These are phyloP conservation scores for Tokudaia tokunoshimensis DNA, from an alignment of 2,797 vertebrate genomes.

Conservation along the genomic window DNA sequence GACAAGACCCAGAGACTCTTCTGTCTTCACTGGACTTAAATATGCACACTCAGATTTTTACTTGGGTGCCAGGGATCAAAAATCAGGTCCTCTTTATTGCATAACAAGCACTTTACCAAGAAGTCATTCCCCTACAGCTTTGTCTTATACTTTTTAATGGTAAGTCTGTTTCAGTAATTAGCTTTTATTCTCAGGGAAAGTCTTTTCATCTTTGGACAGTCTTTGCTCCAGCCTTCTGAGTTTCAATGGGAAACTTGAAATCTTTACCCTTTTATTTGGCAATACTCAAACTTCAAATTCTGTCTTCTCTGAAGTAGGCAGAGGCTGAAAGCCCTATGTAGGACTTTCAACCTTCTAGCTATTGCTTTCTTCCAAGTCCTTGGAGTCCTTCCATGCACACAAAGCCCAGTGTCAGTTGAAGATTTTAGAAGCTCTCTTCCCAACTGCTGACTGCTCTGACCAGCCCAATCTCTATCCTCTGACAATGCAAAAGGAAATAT, in stretches of 20 bases:
- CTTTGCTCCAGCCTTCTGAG: slow-evolving; percentile 29
- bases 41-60: not conserved
- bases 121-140: not conserved
- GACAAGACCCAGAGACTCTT: not conserved
- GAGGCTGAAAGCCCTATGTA: slow-evolving; percentile 5
- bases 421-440: not conserved
- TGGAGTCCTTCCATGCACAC: not conserved
- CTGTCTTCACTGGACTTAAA: not conserved
- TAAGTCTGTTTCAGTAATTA: slow-evolving; percentile 36
- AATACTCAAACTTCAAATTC: slow-evolving; percentile 36
- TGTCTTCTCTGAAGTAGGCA: not conserved
- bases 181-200: slow-evolving; percentile 20
- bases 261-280: slow-evolving; percentile 31
- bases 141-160: not conserved
- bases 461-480: slow-evolving; percentile 11
- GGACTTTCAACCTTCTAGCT: not conserved
- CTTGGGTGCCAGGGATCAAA: not conserved
- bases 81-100: not conserved
- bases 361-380: slow-evolving; percentile 14
- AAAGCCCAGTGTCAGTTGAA: not conserved
- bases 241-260: slow-evolving; percentile 21
- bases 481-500: not conserved
- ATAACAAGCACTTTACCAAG: not conserved
- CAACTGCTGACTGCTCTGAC: not conserved
- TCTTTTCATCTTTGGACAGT: slow-evolving; percentile 30